These are phyloP conservation scores for Episyrphus balteatus DNA, from an alignment of 1,140 invertebrate species.

Conservation along the genomic window DNA sequence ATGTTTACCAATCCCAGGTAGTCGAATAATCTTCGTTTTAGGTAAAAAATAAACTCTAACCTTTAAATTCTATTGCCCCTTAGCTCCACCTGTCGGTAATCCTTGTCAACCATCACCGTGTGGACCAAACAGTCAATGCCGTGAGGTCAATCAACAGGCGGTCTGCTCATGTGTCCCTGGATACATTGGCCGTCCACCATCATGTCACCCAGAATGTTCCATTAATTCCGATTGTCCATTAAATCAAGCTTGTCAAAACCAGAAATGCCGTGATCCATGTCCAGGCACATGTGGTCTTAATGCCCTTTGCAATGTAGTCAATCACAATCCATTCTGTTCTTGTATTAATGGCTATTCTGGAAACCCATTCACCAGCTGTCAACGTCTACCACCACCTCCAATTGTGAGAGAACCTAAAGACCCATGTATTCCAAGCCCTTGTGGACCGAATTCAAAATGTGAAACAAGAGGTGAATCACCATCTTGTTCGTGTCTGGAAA, in stretches of 20 bases:
- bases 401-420: constrained; percentile 13
- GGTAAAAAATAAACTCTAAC: constrained; percentile 33
- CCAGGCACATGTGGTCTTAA: constrained; percentile 55
- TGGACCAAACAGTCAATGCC: constrained; percentile 53
- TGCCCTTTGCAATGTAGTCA: constrained; percentile 67
- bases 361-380: constrained; percentile 55
- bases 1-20: constrained; percentile 39
- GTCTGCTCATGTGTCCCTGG: constrained; percentile 51
- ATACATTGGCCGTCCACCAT: constrained; percentile 49
- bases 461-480: constrained; percentile 47
- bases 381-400: constrained; percentile 20
- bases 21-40: constrained; percentile 50
- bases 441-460: constrained; percentile 62
- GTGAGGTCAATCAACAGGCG: constrained; percentile 44
- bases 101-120: constrained; percentile 67
- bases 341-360: constrained; percentile 65
- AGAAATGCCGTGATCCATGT: constrained; percentile 57
- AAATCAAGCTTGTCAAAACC: constrained; percentile 55
- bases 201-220: constrained; percentile 53
- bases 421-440: constrained; percentile 56
- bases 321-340: constrained; percentile 69
- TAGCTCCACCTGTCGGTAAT: constrained; percentile 19
- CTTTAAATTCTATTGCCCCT: constrained; percentile 35
- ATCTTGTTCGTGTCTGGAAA: constrained; percentile 52
- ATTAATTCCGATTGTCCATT: constrained; percentile 54